Conservation (phyloP, 2,797 vertebrate species). For the Dallia pectoralis region DNA sequence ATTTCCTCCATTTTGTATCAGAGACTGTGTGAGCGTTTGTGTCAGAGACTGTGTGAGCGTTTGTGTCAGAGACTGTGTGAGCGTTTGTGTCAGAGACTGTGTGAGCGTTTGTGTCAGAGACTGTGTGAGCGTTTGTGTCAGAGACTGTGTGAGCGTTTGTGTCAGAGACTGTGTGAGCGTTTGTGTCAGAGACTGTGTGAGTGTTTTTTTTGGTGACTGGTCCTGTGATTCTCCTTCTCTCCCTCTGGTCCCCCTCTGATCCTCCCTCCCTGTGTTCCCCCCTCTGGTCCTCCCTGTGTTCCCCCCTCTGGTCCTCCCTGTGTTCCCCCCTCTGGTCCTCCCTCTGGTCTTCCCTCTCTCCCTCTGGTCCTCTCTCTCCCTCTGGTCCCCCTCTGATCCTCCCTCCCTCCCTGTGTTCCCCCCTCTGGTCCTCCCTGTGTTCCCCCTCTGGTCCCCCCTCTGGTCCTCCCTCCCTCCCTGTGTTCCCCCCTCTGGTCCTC, state of each 20-base stretch:
- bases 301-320: too few relatives aligned
- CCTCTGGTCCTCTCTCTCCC: background rate
- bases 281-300: background rate
- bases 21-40: constrained; percentile 20
- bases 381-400: too few relatives aligned
- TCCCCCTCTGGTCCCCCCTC: background rate
- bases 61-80: too few relatives aligned
- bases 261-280: too few relatives aligned
- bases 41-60: too few relatives aligned
- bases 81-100: too few relatives aligned
- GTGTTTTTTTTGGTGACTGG: too few relatives aligned
- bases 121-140: too few relatives aligned
- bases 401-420: background rate
- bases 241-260: background rate
- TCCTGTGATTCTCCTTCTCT: background rate
- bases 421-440: background rate
- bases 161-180: too few relatives aligned
- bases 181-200: background rate
- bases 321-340: too few relatives aligned
- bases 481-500: background rate
- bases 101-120: too few relatives aligned
- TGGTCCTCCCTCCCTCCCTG: constrained; percentile 19
- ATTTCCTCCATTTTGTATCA: constrained; percentile 39
- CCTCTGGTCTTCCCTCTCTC: constrained; percentile 83
- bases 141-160: too few relatives aligned